A percentile compares a stretch with the other conserved stretches of the same genome.
phyloP scores from a whole-genome alignment of 1,140 invertebrate genomes.

The Drosophila sucinea region DNA sequence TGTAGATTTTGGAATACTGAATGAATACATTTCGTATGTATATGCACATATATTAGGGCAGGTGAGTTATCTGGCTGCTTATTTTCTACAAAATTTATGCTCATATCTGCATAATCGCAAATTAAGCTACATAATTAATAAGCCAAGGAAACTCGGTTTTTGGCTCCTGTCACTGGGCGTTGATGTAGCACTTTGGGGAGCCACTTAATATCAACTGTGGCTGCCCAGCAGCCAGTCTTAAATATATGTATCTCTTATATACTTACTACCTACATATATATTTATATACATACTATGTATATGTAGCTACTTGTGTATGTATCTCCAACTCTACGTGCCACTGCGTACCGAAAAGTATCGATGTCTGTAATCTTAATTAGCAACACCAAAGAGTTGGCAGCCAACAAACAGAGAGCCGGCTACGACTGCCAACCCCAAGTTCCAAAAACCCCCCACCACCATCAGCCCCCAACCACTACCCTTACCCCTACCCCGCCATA shows the following conservation, averaged over 20 bases:
- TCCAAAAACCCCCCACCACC: conserved; percentile 18
- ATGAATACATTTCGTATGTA: conserved; percentile 51
- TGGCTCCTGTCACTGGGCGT: conserved; percentile 56
- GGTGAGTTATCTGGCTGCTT: conserved; percentile 70
- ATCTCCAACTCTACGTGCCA: conserved; percentile 53
- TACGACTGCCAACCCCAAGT: conserved; percentile 34
- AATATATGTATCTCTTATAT: conserved; percentile 7
- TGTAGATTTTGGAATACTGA: conserved; percentile 65
- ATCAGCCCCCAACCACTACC: conserved; percentile 32
- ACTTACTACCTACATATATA: conserved; percentile 16
- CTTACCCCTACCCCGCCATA: conserved; percentile 19
- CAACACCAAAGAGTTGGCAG: conserved; percentile 66
- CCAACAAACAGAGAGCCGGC: conserved; percentile 32
- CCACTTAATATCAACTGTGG: conserved; percentile 38
- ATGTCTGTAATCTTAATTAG: conserved; percentile 81
- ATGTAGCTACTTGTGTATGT: conserved; percentile 20
- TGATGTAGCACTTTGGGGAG: conserved; percentile 73
- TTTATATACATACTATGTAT: conserved; percentile 26
- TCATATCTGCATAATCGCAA: conserved; percentile 79
- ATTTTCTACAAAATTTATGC: conserved; percentile 71
- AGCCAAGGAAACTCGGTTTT: conserved; percentile 47
- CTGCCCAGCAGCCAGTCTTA: conserved; percentile 31
- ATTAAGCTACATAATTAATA: conserved; percentile 80
- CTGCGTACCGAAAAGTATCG: conserved; percentile 75
- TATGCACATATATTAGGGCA: conserved; percentile 76